Evolutionary conservation across 2,113 vertebrate species (phyloP).

Genomic region (Hippocampus comes): DNA sequence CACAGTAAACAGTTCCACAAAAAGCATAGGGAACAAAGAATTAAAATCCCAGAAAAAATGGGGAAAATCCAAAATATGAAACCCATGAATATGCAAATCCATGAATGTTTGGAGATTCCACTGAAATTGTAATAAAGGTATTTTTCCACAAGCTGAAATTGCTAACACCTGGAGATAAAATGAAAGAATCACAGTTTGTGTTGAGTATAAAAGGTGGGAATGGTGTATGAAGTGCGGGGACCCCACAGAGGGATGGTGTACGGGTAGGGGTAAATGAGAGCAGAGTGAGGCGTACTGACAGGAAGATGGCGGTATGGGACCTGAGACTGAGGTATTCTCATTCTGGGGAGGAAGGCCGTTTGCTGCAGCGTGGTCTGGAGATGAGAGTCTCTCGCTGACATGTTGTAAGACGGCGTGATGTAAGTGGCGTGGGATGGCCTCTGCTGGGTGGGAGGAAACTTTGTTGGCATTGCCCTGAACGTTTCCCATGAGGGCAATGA

Average conservation of each 20-base stretch:
- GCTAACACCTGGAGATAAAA: not conserved
- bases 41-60: too few species aligned
- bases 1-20: too few species aligned
- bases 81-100: too few species aligned
- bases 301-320: constrained; percentile 59
- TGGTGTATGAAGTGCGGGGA: constrained; percentile 53
- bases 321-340: constrained; percentile 59
- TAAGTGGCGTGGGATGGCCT: constrained; percentile 40
- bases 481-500: constrained; percentile 57
- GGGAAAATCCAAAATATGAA: too few species aligned
- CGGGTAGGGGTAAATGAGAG: constrained; percentile 58
- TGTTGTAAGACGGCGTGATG: constrained; percentile 52
- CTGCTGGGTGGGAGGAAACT: constrained; percentile 56
- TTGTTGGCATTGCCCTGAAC: constrained; percentile 56
- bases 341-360: constrained; percentile 51
- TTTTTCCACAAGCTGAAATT: not conserved
- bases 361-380: constrained; percentile 41
- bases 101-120: too few species aligned
- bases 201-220: constrained; percentile 53
- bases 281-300: constrained; percentile 40
- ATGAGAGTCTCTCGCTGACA: constrained; percentile 47
- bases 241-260: constrained; percentile 60
- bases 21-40: too few species aligned
- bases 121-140: too few species aligned
- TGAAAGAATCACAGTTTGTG: constrained; percentile 57